Conservation (phyloP, 1,140 invertebrate species). For the Drosophila watanabei region DNA sequence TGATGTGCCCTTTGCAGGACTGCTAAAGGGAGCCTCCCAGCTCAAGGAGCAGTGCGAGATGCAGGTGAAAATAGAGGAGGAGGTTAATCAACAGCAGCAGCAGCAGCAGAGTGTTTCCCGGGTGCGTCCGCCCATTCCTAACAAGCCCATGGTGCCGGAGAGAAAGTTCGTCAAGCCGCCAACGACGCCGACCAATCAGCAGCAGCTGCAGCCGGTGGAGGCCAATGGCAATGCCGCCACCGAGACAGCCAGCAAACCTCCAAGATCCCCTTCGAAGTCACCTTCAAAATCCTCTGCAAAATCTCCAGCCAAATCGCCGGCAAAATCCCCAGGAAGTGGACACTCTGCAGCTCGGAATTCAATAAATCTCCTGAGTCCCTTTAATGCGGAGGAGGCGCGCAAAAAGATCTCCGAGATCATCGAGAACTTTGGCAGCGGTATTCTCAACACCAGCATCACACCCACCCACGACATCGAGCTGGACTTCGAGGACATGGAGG, state of each 20-base stretch:
- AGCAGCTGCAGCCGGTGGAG: conserved; percentile 45
- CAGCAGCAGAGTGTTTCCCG: conserved; percentile 45
- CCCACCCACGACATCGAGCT: conserved; percentile 78
- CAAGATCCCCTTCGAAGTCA: conserved; percentile 39
- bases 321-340: conserved; percentile 55
- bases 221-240: conserved; percentile 56
- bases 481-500: conserved; percentile 80
- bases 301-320: conserved; percentile 55
- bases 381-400: conserved; percentile 97
- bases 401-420: conserved; percentile 97
- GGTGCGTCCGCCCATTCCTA: conserved; percentile 64
- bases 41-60: conserved; percentile 52
- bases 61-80: conserved; percentile 30
- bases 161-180: conserved; percentile 67
- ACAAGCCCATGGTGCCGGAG: conserved; percentile 68
- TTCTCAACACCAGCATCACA: conserved; percentile 77
- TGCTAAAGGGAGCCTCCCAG: conserved; percentile 91
- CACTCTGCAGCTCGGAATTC: conserved; percentile 85
- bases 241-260: conserved; percentile 29
- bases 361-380: conserved; percentile 90
- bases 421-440: conserved; percentile 94
- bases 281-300: conserved; percentile 45
- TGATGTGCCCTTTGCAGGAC: conserved; percentile 94
- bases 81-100: conserved; percentile 52
- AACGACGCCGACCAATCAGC: conserved; percentile 62